These are phyloP conservation scores for Stylophora pistillata DNA, from an alignment of 64 coral and sea anemone species.

Conservation along the genomic window DNA sequence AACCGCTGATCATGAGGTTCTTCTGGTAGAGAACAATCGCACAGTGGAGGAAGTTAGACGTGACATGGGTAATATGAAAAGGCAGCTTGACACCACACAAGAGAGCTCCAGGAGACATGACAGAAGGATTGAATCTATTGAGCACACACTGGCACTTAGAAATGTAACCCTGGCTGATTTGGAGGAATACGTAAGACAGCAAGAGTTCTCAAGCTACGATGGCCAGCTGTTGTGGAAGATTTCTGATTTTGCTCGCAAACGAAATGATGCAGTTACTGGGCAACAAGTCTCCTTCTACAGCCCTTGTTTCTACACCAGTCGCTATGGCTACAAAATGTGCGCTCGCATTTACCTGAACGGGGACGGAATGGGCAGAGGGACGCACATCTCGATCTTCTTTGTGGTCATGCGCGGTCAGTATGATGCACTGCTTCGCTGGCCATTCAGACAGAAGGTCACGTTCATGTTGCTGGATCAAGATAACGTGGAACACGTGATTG, in stretches of 20 bases:
- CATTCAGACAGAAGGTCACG: slow-evolving; percentile 69
- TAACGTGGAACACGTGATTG: slow-evolving; percentile 70
- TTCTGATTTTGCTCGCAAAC: slow-evolving; percentile 40
- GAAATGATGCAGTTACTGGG: slow-evolving; percentile 45
- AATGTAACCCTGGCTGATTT: slow-evolving; percentile 58
- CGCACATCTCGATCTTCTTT: slow-evolving; percentile 60
- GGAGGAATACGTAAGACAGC: slow-evolving; percentile 29
- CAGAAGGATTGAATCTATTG: slow-evolving; percentile 31
- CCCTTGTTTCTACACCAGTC: slow-evolving; percentile 53
- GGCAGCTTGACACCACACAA: slow-evolving; percentile 27
- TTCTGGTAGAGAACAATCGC: slow-evolving; percentile 37
- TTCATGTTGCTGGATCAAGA: slow-evolving; percentile 69
- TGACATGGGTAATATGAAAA: slow-evolving; percentile 1
- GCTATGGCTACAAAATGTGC: slow-evolving; percentile 73
- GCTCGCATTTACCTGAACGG: slow-evolving; percentile 63
- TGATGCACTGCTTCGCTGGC: slow-evolving; percentile 54
- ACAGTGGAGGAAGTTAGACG: slow-evolving; percentile 9
- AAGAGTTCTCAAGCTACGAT: slow-evolving; percentile 27
- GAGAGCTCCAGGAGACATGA: slow-evolving; percentile 33
- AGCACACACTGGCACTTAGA: slow-evolving; percentile 44
- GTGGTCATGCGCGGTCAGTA: slow-evolving; percentile 68
- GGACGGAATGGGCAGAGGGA: slow-evolving; percentile 39
- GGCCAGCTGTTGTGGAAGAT: slow-evolving; percentile 58
- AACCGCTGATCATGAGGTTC: slow-evolving; percentile 40
- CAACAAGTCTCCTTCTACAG: slow-evolving; percentile 62